phyloP scores from a whole-genome alignment of 2,113 vertebrate genomes.

The Callaeas wilsoni region DNA sequence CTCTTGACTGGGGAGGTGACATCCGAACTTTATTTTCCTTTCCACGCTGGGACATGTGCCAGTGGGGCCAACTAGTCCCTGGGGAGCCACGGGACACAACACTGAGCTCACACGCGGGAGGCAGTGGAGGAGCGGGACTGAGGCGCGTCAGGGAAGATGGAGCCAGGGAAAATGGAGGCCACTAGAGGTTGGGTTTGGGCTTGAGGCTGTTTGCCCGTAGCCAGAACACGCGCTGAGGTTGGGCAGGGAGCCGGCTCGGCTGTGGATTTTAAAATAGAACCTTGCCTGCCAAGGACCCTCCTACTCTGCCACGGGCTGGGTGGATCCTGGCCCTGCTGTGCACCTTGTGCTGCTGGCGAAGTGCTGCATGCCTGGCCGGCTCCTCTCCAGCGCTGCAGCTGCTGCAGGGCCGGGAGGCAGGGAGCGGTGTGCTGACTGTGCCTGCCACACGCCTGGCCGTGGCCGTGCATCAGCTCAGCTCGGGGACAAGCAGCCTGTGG shows the following conservation, averaged over 20 bases:
- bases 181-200: background rate
- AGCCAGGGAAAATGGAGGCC: background rate
- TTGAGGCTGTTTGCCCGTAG: background rate
- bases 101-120: background rate
- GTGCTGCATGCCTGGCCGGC: background rate
- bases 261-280: background rate
- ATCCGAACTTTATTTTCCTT: conserved; percentile 56
- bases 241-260: background rate
- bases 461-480: background rate
- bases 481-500: background rate
- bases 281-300: conserved; percentile 22
- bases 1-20: conserved; percentile 37
- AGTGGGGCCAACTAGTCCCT: background rate
- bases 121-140: rapidly evolving
- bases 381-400: background rate
- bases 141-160: rapidly evolving
- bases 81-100: rapidly evolving
- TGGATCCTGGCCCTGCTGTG: background rate
- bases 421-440: background rate
- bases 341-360: background rate
- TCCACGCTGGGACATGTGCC: background rate
- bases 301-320: background rate
- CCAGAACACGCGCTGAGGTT: background rate
- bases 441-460: background rate
- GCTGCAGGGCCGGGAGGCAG: background rate